phyloP scores from a whole-genome alignment of 2,113 vertebrate species.

The Sula dactylatra region DNA sequence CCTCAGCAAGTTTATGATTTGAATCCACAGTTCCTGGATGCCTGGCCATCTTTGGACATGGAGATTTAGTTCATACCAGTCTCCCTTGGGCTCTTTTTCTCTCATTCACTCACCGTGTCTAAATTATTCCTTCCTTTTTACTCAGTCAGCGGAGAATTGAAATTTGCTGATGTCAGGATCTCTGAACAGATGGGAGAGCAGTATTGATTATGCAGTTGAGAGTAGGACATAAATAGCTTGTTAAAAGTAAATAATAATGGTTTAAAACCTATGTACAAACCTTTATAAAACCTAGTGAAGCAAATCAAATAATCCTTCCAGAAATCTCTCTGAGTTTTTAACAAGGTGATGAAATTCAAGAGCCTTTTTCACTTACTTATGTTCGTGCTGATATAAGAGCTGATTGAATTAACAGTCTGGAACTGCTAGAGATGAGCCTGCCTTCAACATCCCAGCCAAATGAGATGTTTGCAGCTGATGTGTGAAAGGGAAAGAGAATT shows the following conservation, averaged over 20 bases:
- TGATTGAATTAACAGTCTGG: slow-evolving; percentile 61
- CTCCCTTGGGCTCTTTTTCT: not conserved
- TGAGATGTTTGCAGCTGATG: slow-evolving; percentile 58
- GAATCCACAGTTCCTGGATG: not conserved
- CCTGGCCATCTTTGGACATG: not conserved
- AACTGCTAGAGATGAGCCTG: slow-evolving; percentile 49
- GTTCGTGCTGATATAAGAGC: slow-evolving; percentile 25
- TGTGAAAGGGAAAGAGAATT: slow-evolving; percentile 52
- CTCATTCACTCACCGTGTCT: not conserved
- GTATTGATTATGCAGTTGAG: slow-evolving; percentile 56
- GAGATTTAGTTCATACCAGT: not conserved
- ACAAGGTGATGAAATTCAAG: slow-evolving; percentile 39
- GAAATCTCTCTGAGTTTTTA: not conserved
- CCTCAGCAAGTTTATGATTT: not conserved
- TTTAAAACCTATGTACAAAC: slow-evolving; percentile 52
- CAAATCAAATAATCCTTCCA: slow-evolving; percentile 10
- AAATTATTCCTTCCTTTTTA: slow-evolving; percentile 47
- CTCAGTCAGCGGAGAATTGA: slow-evolving; percentile 8
- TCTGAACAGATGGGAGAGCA: slow-evolving; percentile 43
- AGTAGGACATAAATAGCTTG: slow-evolving; percentile 42
- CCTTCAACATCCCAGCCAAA: slow-evolving; percentile 40
- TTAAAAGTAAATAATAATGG: slow-evolving; percentile 62
- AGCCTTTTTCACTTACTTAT: slow-evolving; percentile 16
- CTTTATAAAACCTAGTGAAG: slow-evolving; percentile 38
- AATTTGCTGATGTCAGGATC: slow-evolving; percentile 52